phyloP scores from a whole-genome alignment of 2,888 invertebrate genomes.

The Andrena trimmerana region DNA sequence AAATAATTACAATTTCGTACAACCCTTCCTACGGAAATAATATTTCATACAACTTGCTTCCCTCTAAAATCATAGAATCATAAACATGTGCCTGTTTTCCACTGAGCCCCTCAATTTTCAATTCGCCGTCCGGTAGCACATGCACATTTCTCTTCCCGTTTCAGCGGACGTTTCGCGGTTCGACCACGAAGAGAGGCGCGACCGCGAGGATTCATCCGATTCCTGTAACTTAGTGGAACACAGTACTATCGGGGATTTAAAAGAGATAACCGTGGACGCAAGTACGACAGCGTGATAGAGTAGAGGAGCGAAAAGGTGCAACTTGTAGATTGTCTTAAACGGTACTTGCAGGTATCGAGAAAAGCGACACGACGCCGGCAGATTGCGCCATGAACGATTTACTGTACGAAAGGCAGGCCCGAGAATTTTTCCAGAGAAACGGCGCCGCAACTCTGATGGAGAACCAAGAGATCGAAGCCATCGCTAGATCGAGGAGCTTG shows the following conservation, averaged over 20 bases:
- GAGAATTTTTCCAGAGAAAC: not conserved
- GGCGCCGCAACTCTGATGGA: not conserved
- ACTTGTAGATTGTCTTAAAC: too few species aligned
- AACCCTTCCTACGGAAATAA: too few species aligned
- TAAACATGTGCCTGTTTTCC: too few species aligned
- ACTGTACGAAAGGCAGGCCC: not conserved
- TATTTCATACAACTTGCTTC: too few species aligned
- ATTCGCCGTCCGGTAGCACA: not conserved
- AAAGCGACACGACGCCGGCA: not conserved
- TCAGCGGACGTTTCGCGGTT: conserved; percentile 16
- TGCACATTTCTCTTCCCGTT: not conserved
- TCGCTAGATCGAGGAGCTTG: not conserved
- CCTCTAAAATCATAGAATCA: too few species aligned
- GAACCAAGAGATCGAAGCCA: not conserved
- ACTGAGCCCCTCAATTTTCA: not conserved
- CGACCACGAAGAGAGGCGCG: not conserved
- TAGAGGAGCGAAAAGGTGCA: too few species aligned
- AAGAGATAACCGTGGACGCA: not conserved
- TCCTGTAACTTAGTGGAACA: not conserved
- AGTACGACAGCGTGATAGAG: not conserved
- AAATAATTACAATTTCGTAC: too few species aligned
- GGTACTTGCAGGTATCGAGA: conserved; percentile 21
- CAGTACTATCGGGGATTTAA: not conserved
- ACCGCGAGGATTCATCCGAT: not conserved
- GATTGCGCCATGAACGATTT: not conserved